phyloP scores from a whole-genome alignment of 2,113 vertebrate species.

The Dicentrarchus labrax region DNA sequence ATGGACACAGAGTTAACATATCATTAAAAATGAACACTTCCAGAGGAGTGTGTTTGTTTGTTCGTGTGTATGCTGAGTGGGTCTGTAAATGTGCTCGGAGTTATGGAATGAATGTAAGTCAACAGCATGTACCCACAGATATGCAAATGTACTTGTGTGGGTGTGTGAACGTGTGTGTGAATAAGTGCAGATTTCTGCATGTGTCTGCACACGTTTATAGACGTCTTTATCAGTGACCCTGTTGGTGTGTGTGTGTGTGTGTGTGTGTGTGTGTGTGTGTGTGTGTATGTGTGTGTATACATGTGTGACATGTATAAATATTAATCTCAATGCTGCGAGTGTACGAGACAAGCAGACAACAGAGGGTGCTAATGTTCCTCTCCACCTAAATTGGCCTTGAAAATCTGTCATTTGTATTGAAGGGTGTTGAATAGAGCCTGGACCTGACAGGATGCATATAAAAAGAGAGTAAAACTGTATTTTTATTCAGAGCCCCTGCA shows the following conservation, averaged over 20 bases:
- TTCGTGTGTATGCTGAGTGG: neutral
- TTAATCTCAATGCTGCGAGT: neutral
- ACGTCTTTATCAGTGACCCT: neutral
- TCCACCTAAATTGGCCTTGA: too few relatives aligned
- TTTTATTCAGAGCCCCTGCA: too few relatives aligned
- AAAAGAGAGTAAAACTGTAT: too few relatives aligned
- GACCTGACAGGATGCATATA: neutral
- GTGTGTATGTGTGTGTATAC: too few relatives aligned
- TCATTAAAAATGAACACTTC: constrained; percentile 1
- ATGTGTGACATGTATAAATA: neutral
- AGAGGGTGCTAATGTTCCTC: neutral
- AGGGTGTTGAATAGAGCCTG: neutral
- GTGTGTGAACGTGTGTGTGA: neutral
- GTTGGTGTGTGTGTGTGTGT: too few relatives aligned
- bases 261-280: too few relatives aligned
- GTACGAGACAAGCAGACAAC: neutral
- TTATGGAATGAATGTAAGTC: neutral
- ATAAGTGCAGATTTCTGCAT: neutral
- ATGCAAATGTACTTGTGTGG: constrained; percentile 14
- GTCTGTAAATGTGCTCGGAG: constrained; percentile 3
- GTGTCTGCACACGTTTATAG: neutral
- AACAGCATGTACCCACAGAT: constrained; percentile 12
- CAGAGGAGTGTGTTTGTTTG: too few relatives aligned
- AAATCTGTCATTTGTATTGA: too few relatives aligned
- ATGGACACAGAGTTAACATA: neutral